These are phyloP conservation scores for Dolichopus griseipennis DNA, from an alignment of 2,888 invertebrate genomes.

Conservation along the genomic window DNA sequence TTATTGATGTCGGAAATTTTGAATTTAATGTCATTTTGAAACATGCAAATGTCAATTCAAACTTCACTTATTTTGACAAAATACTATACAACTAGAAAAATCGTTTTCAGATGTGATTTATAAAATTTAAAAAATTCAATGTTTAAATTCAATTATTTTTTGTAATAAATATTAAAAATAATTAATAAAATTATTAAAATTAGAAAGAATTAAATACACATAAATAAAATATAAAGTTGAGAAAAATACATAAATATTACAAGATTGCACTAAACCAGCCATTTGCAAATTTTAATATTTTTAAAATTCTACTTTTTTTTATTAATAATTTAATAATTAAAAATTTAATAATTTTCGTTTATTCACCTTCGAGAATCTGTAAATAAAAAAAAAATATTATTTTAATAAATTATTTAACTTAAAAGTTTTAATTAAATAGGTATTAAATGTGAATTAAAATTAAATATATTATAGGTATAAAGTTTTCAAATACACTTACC, in stretches of 20 bases:
- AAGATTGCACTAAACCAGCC: constrained; percentile 9
- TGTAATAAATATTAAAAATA: background rate
- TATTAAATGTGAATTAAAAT: no score
- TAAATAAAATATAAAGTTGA: background rate
- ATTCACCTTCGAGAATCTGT: constrained; percentile 4
- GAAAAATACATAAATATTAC: background rate
- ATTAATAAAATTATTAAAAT: background rate
- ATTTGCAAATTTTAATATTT: background rate
- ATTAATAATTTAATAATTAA: background rate
- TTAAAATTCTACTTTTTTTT: background rate
- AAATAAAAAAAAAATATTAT: background rate
- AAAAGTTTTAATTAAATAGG: no score
- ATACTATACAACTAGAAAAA: no score
- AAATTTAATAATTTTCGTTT: background rate
- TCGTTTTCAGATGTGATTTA: no score
- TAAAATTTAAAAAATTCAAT: no score
- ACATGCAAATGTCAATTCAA: no score
- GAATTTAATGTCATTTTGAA: no score
- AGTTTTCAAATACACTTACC: background rate
- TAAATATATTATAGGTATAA: no score
- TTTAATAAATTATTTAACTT: background rate
- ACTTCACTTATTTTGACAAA: no score
- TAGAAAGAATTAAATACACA: background rate
- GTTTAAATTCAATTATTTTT: background rate
- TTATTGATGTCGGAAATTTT: no score